Evolutionary conservation across 2,113 vertebrate genomes (phyloP), one percentile per base, ranked within the genome.

Genomic region (Myocastor coypus): DNA sequence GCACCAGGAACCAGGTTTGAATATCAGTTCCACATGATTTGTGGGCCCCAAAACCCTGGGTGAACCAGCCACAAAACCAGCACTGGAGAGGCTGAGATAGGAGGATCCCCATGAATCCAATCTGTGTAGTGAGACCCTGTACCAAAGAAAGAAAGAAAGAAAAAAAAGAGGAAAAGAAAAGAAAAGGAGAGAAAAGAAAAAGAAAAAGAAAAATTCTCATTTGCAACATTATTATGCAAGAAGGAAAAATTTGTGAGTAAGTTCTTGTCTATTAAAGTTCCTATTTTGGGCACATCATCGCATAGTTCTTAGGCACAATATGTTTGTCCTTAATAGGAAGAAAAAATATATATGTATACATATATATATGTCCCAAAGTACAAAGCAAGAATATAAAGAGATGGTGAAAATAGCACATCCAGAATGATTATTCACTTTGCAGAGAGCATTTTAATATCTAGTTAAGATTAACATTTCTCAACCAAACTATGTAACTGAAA

Each of bases 391-490:
- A 14, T 75, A 75, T 75, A 75, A 95, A 75, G 5, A 52, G 3
- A 0, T 34, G 83, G 40, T 57, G 14, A 61, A 46, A 84, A 22
- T 11, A 75, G 42, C 82, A 0, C 0, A 6, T 81, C 14, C 4
- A 75, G 24, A 75, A 57, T 10, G 1, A 37, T 55, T 73, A 0
- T 34, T 96, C 24, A 89, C 22, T 85, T 89, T 89, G 28, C 1
- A 81, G 66, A 77, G 40, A 20, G 9, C 87, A 32, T 64, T 94
- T 90, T 83, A 94, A 78, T 93, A 30, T 71, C 24, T 11, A 83
- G 14, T 80, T 93, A 83, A 64, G 12, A 85, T 11, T 57, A 66
- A 19, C 8, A 19, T 85, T 92, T 95, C 59, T 95, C 59, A 83
- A 92, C 71, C 26, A 93, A 92, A 42, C 0, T 63, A 40, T 63